These are phyloP conservation scores for Dryobota labecula DNA, from an alignment of 2,888 invertebrate genomes.

Conservation along the genomic window DNA sequence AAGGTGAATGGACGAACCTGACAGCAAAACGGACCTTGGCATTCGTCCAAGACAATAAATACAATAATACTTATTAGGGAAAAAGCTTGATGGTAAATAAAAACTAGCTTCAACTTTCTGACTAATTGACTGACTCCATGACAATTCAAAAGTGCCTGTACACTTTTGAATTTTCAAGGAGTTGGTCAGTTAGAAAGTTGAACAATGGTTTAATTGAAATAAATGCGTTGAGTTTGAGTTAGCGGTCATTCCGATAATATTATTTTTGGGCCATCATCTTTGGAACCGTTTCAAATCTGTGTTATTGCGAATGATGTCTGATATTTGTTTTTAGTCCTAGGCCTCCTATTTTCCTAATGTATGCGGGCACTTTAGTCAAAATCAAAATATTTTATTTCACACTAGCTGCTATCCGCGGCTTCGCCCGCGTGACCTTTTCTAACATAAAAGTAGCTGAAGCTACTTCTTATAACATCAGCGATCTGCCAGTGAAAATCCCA, in stretches of 20 bases:
- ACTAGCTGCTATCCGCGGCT: no score
- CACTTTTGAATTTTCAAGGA: no score
- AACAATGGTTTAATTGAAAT: background rate
- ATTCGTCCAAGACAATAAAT: slow-evolving; percentile 30
- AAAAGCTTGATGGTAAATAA: slow-evolving; percentile 9
- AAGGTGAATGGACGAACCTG: slow-evolving; percentile 52
- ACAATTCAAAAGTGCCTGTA: background rate
- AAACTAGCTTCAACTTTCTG: background rate
- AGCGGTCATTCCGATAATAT: background rate
- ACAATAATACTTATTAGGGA: slow-evolving; percentile 17
- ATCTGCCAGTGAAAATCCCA: no score
- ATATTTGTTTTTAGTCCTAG: slow-evolving; percentile 1
- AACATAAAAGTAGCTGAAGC: no score
- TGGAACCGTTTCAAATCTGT: slow-evolving; percentile 1
- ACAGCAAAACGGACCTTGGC: slow-evolving; percentile 39
- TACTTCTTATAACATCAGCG: no score
- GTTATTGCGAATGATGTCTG: background rate
- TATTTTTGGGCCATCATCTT: slow-evolving; percentile 9
- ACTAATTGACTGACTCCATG: background rate
- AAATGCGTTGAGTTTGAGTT: background rate
- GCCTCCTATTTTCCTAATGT: background rate
- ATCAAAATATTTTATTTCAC: no score
- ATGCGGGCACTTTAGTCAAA: no score
- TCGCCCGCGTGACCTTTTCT: no score
- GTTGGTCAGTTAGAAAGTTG: no score